Evolutionary conservation across 2,797 vertebrate species (phyloP).

Genomic region (Gadopsis marmoratus): DNA sequence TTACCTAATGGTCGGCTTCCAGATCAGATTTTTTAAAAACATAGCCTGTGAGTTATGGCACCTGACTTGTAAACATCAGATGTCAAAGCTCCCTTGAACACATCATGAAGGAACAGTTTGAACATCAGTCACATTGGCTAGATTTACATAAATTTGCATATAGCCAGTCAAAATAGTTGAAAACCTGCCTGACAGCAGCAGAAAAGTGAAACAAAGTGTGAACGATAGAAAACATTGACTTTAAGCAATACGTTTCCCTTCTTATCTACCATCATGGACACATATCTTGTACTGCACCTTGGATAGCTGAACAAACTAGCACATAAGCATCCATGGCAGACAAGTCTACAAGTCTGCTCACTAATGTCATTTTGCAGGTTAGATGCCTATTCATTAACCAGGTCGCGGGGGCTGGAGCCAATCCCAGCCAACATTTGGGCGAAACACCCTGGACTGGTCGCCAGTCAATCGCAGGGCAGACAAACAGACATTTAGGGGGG

Average conservation of each 20-base stretch:
- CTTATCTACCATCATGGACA: not conserved
- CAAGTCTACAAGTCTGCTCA: not conserved
- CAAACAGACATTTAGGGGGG: too few species aligned
- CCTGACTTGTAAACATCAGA: not conserved
- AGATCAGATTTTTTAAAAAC: not conserved
- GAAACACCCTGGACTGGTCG: too few species aligned
- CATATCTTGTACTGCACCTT: not conserved
- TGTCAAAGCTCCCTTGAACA: not conserved
- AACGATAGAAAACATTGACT: not conserved
- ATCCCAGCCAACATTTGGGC: too few species aligned
- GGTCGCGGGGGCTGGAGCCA: too few species aligned
- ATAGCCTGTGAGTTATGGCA: not conserved
- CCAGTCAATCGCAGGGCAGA: too few species aligned
- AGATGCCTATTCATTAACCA: too few species aligned
- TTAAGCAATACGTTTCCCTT: not conserved
- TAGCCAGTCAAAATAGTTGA: not conserved
- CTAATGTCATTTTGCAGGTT: not conserved
- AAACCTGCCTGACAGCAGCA: not conserved
- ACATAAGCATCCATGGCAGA: not conserved
- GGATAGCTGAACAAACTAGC: not conserved
- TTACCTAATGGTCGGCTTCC: not conserved
- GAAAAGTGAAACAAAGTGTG: not conserved
- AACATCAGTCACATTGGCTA: not conserved
- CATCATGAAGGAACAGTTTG: not conserved
- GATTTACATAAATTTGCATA: conserved; percentile 7